These are phyloP conservation scores for Exephanes ischioxanthus DNA, from an alignment of 2,888 invertebrate species.

Conservation along the genomic window DNA sequence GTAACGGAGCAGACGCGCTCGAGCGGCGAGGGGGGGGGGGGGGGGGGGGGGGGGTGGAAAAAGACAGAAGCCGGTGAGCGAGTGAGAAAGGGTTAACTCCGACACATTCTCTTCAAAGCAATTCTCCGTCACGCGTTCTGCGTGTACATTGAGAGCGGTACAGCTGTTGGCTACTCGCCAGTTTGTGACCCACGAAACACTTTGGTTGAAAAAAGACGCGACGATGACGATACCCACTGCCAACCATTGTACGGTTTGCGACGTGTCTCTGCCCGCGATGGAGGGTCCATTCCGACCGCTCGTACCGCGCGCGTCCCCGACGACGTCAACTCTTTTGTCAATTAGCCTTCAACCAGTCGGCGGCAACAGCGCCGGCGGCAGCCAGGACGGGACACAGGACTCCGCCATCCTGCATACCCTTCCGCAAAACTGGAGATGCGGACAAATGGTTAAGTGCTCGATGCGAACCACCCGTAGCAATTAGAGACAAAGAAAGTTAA, in stretches of 20 bases:
- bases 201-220: conserved; percentile 4
- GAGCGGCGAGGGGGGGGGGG: conserved; percentile 34
- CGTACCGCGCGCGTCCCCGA: conserved; percentile 52
- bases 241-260: background rate
- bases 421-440: conserved; percentile 41
- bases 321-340: conserved; percentile 68
- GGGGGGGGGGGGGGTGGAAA: conserved; percentile 76
- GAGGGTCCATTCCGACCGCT: conserved; percentile 42
- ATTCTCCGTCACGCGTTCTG: conserved; percentile 47
- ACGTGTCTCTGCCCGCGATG: conserved; percentile 17
- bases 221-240: background rate
- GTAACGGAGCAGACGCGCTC: conserved; percentile 51
- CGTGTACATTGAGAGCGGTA: conserved; percentile 21
- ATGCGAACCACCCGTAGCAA: conserved; percentile 25
- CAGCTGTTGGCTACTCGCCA: conserved; percentile 5
- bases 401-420: conserved; percentile 33
- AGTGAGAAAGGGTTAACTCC: conserved; percentile 41
- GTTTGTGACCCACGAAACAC: background rate
- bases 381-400: conserved; percentile 16
- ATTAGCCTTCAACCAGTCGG: conserved; percentile 62
- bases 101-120: conserved; percentile 64
- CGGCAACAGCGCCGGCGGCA: conserved; percentile 24
- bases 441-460: conserved; percentile 44
- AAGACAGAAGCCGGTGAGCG: conserved; percentile 74
- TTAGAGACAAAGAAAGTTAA: conserved; percentile 64